Conservation (phyloP, 2,888 invertebrate genomes). For the Drosophila infuscata region DNA sequence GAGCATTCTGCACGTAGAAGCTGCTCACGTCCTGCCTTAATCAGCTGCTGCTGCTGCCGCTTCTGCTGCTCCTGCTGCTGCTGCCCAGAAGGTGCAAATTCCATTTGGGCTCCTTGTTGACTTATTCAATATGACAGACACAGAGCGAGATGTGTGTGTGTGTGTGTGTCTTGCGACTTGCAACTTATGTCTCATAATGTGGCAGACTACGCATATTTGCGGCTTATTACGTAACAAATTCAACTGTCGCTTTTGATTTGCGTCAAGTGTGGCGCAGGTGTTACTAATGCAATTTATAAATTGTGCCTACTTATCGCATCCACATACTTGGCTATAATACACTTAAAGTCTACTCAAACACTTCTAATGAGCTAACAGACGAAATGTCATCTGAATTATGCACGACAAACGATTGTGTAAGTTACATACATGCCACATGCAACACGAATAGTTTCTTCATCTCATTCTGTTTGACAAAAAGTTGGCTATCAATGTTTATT, state of each 20-base stretch:
- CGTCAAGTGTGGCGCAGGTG: conserved; percentile 40
- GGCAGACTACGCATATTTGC: conserved; percentile 52
- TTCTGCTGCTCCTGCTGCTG: conserved; percentile 6
- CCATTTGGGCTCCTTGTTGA: conserved; percentile 63
- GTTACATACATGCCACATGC: not conserved
- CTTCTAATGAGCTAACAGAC: conserved; percentile 29
- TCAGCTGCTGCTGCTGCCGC: conserved; percentile 39
- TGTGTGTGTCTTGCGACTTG: conserved; percentile 14
- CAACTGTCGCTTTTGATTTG: conserved; percentile 68
- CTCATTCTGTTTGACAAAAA: not conserved
- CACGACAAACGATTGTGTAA: conserved; percentile 7
- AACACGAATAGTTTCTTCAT: not conserved
- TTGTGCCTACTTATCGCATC: conserved; percentile 33
- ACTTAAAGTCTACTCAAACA: conserved; percentile 6
- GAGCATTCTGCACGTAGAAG: conserved; percentile 45
- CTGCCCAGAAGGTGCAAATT: conserved; percentile 69
- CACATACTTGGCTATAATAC: conserved; percentile 3
- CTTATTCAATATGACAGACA: conserved; percentile 77
- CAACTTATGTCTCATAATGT: conserved; percentile 57
- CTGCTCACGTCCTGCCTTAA: conserved; percentile 53
- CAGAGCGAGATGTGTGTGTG: conserved; percentile 30
- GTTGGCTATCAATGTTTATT: rapidly evolving
- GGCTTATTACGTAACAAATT: conserved; percentile 61
- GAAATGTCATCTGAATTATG: conserved; percentile 29
- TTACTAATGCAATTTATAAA: conserved; percentile 70